Conservation (phyloP, 2,888 invertebrate genomes). For the Xestia c-nigrum region DNA sequence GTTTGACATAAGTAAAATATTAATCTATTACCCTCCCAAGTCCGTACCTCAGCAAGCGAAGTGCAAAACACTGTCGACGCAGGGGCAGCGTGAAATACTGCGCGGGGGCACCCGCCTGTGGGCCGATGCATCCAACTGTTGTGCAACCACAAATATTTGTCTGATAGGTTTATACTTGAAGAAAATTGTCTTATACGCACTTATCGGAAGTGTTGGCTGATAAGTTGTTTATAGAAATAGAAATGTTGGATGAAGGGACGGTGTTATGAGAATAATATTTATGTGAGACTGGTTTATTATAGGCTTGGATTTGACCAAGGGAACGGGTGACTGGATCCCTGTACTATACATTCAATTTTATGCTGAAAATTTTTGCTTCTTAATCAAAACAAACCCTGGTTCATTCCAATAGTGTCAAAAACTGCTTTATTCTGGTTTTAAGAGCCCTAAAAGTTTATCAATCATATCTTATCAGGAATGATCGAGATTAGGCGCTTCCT, state of each 20-base stretch:
- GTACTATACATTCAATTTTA: not conserved
- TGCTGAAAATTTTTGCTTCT: not conserved
- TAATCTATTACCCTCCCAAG: slow-evolving; percentile 39
- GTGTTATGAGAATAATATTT: slow-evolving; percentile 28
- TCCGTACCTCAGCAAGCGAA: slow-evolving; percentile 77
- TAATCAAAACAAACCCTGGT: not conserved
- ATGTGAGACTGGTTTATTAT: slow-evolving; percentile 5
- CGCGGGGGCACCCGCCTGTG: slow-evolving; percentile 83
- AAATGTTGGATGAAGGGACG: slow-evolving; percentile 19
- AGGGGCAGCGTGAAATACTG: slow-evolving; percentile 81
- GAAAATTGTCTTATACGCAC: slow-evolving; percentile 62
- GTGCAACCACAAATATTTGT: slow-evolving; percentile 68
- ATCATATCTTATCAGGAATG: not conserved
- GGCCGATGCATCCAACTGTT: slow-evolving; percentile 74
- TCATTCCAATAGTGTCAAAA: not conserved
- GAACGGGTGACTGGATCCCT: not conserved
- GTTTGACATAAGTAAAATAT: not conserved
- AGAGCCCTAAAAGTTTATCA: not conserved
- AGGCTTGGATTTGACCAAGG: not conserved
- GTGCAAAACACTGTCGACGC: slow-evolving; percentile 87
- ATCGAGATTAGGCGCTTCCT: not conserved
- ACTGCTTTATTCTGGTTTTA: not conserved
- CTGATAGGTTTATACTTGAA: slow-evolving; percentile 65
- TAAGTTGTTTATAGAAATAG: slow-evolving; percentile 52
- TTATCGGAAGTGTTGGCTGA: slow-evolving; percentile 47